These are phyloP conservation scores for Harmothoe impar DNA, from an alignment of 2,888 invertebrate genomes.

Conservation along the genomic window DNA sequence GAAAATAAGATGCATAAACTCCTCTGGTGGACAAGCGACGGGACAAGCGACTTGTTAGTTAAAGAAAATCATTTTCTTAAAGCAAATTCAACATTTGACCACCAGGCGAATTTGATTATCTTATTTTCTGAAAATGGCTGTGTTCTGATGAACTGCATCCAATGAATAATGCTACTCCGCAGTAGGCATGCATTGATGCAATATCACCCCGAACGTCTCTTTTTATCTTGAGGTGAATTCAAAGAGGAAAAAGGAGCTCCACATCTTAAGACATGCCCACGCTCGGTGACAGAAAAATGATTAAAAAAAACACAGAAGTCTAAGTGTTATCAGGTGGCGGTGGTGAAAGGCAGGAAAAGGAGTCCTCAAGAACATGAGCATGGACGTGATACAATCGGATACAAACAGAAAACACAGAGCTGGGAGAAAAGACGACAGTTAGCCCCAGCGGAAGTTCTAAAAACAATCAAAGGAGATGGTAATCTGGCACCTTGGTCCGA, in stretches of 20 bases:
- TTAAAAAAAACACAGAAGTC: not conserved
- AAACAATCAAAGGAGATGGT: not conserved
- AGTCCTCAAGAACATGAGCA: not conserved
- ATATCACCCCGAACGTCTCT: not conserved
- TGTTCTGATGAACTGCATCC: not conserved
- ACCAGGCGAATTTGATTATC: too few species aligned
- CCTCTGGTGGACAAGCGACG: too few species aligned
- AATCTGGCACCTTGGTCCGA: conserved; percentile 9
- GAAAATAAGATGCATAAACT: too few species aligned
- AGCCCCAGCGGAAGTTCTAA: not conserved
- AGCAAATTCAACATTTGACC: too few species aligned
- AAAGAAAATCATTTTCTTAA: too few species aligned
- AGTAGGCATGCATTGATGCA: not conserved
- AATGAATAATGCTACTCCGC: not conserved
- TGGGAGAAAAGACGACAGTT: not conserved
- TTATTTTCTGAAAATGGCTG: too few species aligned
- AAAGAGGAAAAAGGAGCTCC: not conserved
- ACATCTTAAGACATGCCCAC: not conserved
- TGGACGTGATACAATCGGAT: conserved; percentile 14
- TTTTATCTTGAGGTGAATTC: not conserved
- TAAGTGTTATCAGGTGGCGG: conserved; percentile 20
- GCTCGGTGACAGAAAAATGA: not conserved
- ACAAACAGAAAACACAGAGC: conserved; percentile 17
- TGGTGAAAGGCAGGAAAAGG: conserved; percentile 16
- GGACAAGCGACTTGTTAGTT: too few species aligned